phyloP scores from a whole-genome alignment of 2,888 invertebrate species.

The Drosophila subquinaria region DNA sequence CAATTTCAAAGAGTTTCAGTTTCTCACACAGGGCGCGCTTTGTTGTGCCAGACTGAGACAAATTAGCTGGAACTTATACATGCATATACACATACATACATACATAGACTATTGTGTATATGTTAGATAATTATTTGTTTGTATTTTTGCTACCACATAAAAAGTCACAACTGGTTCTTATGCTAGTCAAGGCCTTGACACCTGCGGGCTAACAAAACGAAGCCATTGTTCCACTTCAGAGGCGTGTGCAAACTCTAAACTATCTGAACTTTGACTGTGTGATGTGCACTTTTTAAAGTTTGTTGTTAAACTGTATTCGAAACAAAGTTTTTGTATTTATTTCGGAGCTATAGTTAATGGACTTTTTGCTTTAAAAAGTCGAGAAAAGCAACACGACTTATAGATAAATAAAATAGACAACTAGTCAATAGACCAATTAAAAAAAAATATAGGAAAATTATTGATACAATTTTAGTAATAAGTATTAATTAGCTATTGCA shows the following conservation, averaged over 20 bases:
- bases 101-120: not conserved
- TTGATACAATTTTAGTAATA: too few species aligned
- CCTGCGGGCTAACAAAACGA: conserved; percentile 34
- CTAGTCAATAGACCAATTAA: too few species aligned
- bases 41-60: conserved; percentile 12
- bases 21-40: conserved; percentile 24
- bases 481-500: too few species aligned
- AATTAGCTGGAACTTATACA: conserved; percentile 20
- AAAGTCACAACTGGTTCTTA: conserved; percentile 40
- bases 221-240: conserved; percentile 34
- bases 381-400: not conserved
- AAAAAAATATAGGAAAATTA: too few species aligned
- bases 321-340: conserved; percentile 9
- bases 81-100: not conserved
- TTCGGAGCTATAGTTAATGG: conserved; percentile 4
- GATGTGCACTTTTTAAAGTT: conserved; percentile 6
- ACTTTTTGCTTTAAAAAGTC: not conserved
- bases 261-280: conserved; percentile 19
- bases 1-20: conserved; percentile 12
- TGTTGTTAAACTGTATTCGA: conserved; percentile 5
- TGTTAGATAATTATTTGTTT: conserved; percentile 29
- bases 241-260: conserved; percentile 13
- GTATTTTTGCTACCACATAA: conserved; percentile 9
- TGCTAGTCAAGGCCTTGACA: conserved; percentile 44
- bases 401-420: too few species aligned